phyloP scores from a whole-genome alignment of 2,113 vertebrate genomes.

The Ursus arctos region DNA sequence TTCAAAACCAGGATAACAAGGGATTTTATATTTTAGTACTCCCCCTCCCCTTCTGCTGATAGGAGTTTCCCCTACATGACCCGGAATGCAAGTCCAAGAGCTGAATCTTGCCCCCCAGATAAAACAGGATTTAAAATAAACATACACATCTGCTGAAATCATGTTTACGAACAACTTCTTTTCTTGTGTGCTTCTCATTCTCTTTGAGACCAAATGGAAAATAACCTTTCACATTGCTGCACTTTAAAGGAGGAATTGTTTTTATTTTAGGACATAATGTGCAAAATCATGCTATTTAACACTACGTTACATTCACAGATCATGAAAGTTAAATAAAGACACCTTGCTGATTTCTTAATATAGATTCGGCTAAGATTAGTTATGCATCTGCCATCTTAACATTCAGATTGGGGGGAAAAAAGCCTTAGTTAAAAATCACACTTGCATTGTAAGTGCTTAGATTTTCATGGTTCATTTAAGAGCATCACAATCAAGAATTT shows the following conservation, averaged over 20 bases:
- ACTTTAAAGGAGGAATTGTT: conserved; percentile 26
- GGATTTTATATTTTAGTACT: background rate
- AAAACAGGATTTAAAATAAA: background rate
- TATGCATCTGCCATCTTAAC: conserved; percentile 78
- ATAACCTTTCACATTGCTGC: conserved; percentile 28
- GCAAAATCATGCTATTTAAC: conserved; percentile 77
- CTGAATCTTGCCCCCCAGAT: background rate
- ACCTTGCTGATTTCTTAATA: conserved; percentile 81
- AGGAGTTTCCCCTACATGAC: background rate
- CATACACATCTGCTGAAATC: background rate
- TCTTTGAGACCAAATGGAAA: conserved; percentile 49
- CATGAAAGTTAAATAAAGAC: conserved; percentile 79
- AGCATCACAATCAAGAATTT: conserved; percentile 80
- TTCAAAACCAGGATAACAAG: conserved; percentile 32
- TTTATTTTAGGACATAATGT: conserved; percentile 72
- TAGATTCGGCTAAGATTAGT: conserved; percentile 79
- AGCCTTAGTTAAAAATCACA: conserved; percentile 77
- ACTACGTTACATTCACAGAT: conserved; percentile 72
- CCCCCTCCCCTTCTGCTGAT: background rate
- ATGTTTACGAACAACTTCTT: background rate
- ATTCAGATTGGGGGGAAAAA: conserved; percentile 56
- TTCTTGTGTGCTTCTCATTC: conserved; percentile 10
- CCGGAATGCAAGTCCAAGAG: background rate
- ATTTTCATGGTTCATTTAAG: conserved; percentile 80
- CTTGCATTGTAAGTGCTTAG: conserved; percentile 68